Conservation (phyloP, 2,113 vertebrate species). For the Arizona elegans region DNA sequence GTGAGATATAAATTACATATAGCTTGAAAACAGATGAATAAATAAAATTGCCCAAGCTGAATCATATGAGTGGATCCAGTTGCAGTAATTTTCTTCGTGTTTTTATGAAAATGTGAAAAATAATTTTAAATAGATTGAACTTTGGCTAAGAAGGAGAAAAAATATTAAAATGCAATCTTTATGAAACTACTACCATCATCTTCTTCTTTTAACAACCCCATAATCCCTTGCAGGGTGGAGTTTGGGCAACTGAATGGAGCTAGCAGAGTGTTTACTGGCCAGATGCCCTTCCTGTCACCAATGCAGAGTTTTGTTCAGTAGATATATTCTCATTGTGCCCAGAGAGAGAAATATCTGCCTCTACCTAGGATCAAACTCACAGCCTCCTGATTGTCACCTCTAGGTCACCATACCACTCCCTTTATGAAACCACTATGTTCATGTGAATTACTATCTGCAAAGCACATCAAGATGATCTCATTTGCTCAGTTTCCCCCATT, state of each 20-base stretch:
- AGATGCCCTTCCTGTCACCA: too few relatives aligned
- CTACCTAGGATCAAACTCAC: too few relatives aligned
- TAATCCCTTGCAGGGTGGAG: too few relatives aligned
- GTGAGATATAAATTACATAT: not conserved
- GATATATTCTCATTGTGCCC: too few relatives aligned
- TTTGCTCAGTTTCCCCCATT: not conserved
- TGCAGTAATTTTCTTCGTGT: not conserved
- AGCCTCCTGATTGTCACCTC: too few relatives aligned
- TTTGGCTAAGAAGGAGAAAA: not conserved
- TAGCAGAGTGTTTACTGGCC: too few relatives aligned
- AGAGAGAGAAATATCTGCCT: too few relatives aligned
- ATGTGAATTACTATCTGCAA: not conserved
- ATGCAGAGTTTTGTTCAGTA: too few relatives aligned
- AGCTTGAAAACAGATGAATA: not conserved
- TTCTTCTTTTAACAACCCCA: too few relatives aligned
- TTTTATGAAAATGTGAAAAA: not conserved
- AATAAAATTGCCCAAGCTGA: too few relatives aligned
- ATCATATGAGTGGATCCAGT: not conserved
- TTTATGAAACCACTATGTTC: not conserved
- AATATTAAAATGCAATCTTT: not conserved
- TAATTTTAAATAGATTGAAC: not conserved
- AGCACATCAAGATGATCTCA: not conserved
- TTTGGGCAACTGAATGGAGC: too few relatives aligned
- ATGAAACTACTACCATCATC: not conserved
- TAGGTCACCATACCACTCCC: too few relatives aligned